Evolutionary conservation across 2,113 vertebrate species (phyloP).

Genomic region (Numenius arquata): DNA sequence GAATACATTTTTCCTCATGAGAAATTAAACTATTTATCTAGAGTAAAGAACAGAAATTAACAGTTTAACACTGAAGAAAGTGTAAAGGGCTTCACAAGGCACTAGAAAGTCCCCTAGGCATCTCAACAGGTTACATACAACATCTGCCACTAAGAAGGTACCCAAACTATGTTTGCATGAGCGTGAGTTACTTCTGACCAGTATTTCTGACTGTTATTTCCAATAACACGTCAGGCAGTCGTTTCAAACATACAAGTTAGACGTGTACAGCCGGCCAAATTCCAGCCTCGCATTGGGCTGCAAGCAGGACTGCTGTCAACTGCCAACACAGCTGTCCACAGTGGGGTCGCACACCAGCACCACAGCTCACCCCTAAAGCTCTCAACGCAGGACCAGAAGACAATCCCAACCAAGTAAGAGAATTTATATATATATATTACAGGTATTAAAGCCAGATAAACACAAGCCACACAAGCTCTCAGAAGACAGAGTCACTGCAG

Average conservation of each 20-base stretch:
- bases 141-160: neutral
- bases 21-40: neutral
- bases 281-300: neutral
- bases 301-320: neutral
- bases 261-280: neutral
- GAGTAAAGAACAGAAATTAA: neutral
- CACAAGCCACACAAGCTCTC: neutral
- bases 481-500: neutral
- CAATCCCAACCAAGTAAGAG: neutral
- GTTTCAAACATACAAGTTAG: neutral
- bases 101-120: neutral
- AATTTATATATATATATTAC: neutral
- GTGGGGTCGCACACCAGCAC: neutral
- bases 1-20: neutral
- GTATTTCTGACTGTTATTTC: neutral
- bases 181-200: neutral
- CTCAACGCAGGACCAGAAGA: neutral
- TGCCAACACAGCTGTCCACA: neutral
- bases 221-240: neutral
- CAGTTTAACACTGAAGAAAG: neutral
- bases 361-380: neutral
- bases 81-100: accelerated
- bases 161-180: neutral
- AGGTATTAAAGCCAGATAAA: neutral
- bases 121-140: neutral